These are phyloP conservation scores for Panthera uncia DNA, from an alignment of 2,113 vertebrate species.

Conservation along the genomic window DNA sequence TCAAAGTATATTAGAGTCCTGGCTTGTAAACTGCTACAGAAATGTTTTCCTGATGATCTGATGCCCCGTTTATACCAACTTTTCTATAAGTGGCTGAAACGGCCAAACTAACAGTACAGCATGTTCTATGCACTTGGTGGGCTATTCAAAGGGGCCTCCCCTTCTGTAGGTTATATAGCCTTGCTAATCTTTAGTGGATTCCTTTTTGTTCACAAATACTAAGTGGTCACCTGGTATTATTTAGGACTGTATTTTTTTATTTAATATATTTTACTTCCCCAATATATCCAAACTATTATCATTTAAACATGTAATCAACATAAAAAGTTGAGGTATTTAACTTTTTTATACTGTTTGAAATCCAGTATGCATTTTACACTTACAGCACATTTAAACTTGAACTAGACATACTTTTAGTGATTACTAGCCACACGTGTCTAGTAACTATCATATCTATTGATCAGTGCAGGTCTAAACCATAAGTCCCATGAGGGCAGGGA, in stretches of 20 bases:
- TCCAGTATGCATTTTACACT: neutral
- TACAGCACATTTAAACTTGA: neutral
- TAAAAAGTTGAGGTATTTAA: neutral
- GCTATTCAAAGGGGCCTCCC: neutral
- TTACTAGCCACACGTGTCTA: neutral
- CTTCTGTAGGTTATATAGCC: neutral
- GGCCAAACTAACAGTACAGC: neutral
- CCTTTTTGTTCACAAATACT: neutral
- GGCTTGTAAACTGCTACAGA: conserved; percentile 3
- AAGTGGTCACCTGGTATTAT: neutral
- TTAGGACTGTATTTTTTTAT: neutral
- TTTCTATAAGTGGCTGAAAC: neutral
- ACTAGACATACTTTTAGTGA: neutral
- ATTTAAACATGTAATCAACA: conserved; percentile 2
- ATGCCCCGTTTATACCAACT: neutral
- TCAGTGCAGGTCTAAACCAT: neutral
- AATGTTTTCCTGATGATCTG: neutral
- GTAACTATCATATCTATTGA: neutral
- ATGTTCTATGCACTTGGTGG: neutral
- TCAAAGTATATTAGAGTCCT: neutral
- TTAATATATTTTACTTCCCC: conserved; percentile 1
- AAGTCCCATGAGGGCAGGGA: neutral
- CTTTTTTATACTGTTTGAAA: neutral
- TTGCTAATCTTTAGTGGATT: neutral
- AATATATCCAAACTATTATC: neutral